Base-by-base conservation (phyloP, 2,113 vertebrate species). In the Ailuropoda melanoleuca region DNA sequence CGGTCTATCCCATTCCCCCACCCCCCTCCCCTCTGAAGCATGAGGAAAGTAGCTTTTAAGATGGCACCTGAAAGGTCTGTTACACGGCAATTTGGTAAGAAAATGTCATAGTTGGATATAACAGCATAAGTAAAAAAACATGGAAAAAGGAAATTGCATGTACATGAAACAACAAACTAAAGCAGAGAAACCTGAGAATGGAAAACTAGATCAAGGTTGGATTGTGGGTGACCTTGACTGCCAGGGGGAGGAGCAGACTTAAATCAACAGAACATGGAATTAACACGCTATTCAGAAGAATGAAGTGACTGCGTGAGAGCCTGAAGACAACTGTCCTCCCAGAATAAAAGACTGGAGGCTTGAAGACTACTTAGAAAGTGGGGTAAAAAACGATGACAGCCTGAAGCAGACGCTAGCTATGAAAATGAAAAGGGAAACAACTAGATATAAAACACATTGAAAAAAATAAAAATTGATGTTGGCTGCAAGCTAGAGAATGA, bases 371-470 rank as follows among this genome's bases (percentile, higher is more conserved):
- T 94, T 48, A 89, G 53, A 62, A 72, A 91, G 34, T 46, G 34
- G 86, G 34, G 34, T 64, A 6, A 60, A 88, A 86, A 85, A 43
- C 21, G 23, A 62, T 21, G 23, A 56, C 15, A 48, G 48, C 21
- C 14, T 93, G 46, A 95, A 68, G 37, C 48, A 50, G 18, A 75
- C 50, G 13, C 46, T 96, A 26, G 24, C 68, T 72, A 80, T 37
- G 21, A 93, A 95, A 97, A 91, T 62, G 24, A 72, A 93, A 95
- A 74, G 21, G 26, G 26, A 31, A 39, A 74, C 46, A 89, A 48
- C 0, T 82, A 4, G 10, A 29, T 78, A 75, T 6, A 83, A 60
- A 53, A 50, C 29, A 77, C 10, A 37, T 0, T 55, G 9, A 85
- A n/a, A 72, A 96, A 85, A 78, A 58, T 43, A 43, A 62, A 89